phyloP scores from a whole-genome alignment of 2,888 invertebrate species.

The Brachyptera putata region DNA sequence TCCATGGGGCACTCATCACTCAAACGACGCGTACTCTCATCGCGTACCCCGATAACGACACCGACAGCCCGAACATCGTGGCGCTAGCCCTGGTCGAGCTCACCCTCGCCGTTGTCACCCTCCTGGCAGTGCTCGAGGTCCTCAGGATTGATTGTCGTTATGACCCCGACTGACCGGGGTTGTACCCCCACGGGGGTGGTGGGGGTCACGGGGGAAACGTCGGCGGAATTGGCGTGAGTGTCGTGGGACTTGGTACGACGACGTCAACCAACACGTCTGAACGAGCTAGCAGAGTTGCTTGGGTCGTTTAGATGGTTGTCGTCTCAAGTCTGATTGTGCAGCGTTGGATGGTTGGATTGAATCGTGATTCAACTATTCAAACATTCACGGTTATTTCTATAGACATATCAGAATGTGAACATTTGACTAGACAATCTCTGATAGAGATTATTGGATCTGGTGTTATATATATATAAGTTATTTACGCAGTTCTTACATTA shows the following conservation, averaged over 20 bases:
- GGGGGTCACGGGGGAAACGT: constrained; percentile 33
- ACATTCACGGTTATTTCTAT: too few species aligned
- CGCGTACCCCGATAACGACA: not conserved
- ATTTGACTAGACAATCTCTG: too few species aligned
- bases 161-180: constrained; percentile 45
- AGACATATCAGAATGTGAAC: too few species aligned
- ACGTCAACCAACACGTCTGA: constrained; percentile 49
- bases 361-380: too few species aligned
- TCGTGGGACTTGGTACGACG: constrained; percentile 41
- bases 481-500: too few species aligned
- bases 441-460: too few species aligned
- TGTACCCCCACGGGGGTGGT: constrained; percentile 44
- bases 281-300: constrained; percentile 54
- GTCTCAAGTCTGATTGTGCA: too few species aligned
- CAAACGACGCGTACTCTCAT: constrained; percentile 52
- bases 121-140: constrained; percentile 52
- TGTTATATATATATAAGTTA: too few species aligned
- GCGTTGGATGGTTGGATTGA: too few species aligned
- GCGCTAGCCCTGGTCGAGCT: constrained; percentile 44
- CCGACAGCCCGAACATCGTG: constrained; percentile 10
- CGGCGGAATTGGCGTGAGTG: constrained; percentile 37
- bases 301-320: constrained; percentile 58
- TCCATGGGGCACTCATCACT: constrained; percentile 52
- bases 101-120: constrained; percentile 49
- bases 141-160: constrained; percentile 52